Conservation (phyloP, 1,140 invertebrate genomes). For the Drosophila sturtevanti region DNA sequence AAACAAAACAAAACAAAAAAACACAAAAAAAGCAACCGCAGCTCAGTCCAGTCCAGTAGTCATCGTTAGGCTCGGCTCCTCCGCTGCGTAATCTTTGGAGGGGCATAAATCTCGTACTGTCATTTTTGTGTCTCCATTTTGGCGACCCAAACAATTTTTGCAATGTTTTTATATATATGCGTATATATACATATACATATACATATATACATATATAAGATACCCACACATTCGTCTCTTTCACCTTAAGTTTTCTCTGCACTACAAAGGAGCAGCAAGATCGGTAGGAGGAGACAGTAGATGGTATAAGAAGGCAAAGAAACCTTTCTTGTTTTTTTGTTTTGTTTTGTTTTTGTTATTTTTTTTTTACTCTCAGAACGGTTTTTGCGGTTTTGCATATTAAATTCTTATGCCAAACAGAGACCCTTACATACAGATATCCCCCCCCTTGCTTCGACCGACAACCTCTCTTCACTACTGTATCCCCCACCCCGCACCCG, state of each 20-base stretch:
- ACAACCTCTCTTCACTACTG: slow-evolving; percentile 4
- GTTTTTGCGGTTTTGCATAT: slow-evolving; percentile 82
- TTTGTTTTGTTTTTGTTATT: slow-evolving; percentile 30
- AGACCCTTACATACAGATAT: slow-evolving; percentile 31
- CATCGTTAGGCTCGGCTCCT: slow-evolving; percentile 19
- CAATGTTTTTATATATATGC: slow-evolving; percentile 65
- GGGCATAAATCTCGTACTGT: slow-evolving; percentile 80
- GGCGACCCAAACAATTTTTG: slow-evolving; percentile 81
- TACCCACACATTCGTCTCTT: slow-evolving; percentile 38
- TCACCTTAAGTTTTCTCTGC: background rate
- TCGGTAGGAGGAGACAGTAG: background rate
- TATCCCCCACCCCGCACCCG: background rate
- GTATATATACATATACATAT: background rate
- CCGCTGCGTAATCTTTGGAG: slow-evolving; percentile 74
- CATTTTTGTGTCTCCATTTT: slow-evolving; percentile 82
- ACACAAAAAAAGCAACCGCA: slow-evolving; percentile 9
- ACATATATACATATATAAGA: slow-evolving; percentile 52
- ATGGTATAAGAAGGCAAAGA: slow-evolving; percentile 3
- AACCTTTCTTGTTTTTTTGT: slow-evolving; percentile 45
- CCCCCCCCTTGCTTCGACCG: background rate
- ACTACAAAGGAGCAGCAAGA: background rate
- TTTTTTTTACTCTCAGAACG: slow-evolving; percentile 53
- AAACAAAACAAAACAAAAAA: slow-evolving; percentile 4
- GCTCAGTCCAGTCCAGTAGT: slow-evolving; percentile 31
- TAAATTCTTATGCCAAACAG: slow-evolving; percentile 66